phyloP scores from a whole-genome alignment of 2,113 vertebrate genomes.

The Trogon surrucura region DNA sequence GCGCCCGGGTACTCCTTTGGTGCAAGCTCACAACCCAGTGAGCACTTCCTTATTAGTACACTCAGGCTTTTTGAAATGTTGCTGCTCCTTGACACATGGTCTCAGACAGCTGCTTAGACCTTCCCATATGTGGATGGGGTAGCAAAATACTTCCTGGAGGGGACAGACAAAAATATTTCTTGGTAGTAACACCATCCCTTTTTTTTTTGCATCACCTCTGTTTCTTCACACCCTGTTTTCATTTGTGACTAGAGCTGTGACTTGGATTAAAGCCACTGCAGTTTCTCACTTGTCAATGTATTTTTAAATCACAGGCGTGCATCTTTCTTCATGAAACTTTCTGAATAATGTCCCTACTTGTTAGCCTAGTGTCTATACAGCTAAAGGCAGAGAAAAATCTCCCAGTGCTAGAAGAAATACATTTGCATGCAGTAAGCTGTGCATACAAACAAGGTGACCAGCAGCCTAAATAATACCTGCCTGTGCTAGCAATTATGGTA shows the following conservation, averaged over 20 bases:
- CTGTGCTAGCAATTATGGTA: fast-evolving
- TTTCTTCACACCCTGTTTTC: neutral
- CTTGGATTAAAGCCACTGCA: neutral
- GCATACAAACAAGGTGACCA: neutral
- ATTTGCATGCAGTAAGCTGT: neutral
- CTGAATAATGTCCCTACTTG: neutral
- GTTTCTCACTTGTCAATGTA: neutral
- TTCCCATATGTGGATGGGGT: neutral
- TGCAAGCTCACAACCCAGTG: neutral
- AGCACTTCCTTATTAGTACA: neutral
- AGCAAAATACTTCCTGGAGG: neutral
- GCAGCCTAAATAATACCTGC: neutral
- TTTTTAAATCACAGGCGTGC: neutral
- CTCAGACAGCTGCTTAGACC: neutral
- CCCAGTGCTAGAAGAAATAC: neutral
- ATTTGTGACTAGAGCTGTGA: neutral
- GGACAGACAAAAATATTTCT: neutral
- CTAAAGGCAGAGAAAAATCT: neutral
- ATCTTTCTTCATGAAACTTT: neutral
- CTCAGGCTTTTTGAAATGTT: neutral
- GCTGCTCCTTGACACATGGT: neutral
- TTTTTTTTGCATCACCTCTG: neutral
- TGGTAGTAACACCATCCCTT: neutral
- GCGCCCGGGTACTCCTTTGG: neutral
- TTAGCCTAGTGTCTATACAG: neutral